These are phyloP conservation scores for Macrophya alboannulata DNA, from an alignment of 2,888 invertebrate species.

Conservation along the genomic window DNA sequence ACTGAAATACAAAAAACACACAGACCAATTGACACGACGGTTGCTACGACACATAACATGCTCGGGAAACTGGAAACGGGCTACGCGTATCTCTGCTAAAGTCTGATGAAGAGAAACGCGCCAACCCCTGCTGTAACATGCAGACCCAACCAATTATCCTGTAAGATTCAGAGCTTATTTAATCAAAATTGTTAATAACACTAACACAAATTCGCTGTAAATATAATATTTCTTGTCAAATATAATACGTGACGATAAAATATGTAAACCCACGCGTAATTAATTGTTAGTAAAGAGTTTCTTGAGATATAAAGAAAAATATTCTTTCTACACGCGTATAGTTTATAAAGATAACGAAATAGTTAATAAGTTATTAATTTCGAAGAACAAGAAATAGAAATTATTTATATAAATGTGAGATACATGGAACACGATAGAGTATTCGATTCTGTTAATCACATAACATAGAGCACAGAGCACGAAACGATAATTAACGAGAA, in stretches of 20 bases:
- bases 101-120: constrained; percentile 51
- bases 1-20: constrained; percentile 84
- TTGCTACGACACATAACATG: constrained; percentile 77
- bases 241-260: not conserved
- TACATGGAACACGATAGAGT: not conserved
- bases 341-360: not conserved
- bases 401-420: not conserved
- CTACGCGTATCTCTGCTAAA: constrained; percentile 49
- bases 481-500: not conserved
- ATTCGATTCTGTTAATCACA: constrained; percentile 56
- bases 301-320: not conserved
- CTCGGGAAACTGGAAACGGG: constrained; percentile 58
- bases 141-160: constrained; percentile 41
- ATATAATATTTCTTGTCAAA: not conserved
- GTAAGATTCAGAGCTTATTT: constrained; percentile 53
- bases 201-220: constrained; percentile 29
- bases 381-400: constrained; percentile 17
- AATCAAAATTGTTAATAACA: constrained; percentile 46
- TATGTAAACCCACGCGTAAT: not conserved
- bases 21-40: constrained; percentile 82
- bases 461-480: constrained; percentile 18
- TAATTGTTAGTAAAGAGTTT: constrained; percentile 25
- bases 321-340: not conserved
- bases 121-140: constrained; percentile 48
- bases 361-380: constrained; percentile 8